Percentiles rank a stretch among this genome's conserved stretches.
These are phyloP conservation scores for Ceyx melanurus DNA, from an alignment of 2,113 vertebrate species.

Conservation along the genomic window DNA sequence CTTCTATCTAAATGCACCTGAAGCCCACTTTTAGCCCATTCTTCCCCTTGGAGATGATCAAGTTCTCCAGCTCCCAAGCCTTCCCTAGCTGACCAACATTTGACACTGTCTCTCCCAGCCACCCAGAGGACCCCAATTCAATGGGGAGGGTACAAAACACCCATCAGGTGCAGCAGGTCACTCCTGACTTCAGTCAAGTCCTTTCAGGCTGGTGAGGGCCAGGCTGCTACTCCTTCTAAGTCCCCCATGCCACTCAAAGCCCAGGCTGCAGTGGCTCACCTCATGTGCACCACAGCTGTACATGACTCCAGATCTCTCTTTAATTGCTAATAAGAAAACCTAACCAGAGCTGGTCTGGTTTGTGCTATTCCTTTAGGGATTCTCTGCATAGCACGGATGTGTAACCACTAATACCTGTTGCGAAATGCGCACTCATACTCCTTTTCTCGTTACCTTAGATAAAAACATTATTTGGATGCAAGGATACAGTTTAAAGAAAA, in stretches of 20 bases:
- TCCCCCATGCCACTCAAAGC: fast-evolving
- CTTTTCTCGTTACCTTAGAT: not conserved
- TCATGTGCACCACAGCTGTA: fast-evolving
- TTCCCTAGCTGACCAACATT: not conserved
- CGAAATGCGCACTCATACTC: not conserved
- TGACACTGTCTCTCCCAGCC: not conserved
- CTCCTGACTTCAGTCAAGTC: fast-evolving
- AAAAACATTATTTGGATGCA: not conserved
- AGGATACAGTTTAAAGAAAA: not conserved
- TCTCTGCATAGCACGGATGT: not conserved
- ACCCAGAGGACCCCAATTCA: not conserved
- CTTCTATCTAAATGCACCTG: fast-evolving
- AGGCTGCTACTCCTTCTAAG: not conserved
- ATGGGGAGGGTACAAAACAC: not conserved
- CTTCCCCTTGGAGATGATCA: not conserved
- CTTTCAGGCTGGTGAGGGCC: not conserved
- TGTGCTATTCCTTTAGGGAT: not conserved
- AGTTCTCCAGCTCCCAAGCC: not conserved
- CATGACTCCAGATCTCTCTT: not conserved
- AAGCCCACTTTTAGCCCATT: not conserved
- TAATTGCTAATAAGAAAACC: not conserved
- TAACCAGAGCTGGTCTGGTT: not conserved
- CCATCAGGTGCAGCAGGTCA: fast-evolving
- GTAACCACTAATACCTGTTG: not conserved
- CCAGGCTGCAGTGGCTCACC: not conserved